Percentiles rank a stretch among this genome's conserved stretches.
Conservation (phyloP, 2,113 vertebrate species). For the Hypocryptadius cinnamomeus region DNA sequence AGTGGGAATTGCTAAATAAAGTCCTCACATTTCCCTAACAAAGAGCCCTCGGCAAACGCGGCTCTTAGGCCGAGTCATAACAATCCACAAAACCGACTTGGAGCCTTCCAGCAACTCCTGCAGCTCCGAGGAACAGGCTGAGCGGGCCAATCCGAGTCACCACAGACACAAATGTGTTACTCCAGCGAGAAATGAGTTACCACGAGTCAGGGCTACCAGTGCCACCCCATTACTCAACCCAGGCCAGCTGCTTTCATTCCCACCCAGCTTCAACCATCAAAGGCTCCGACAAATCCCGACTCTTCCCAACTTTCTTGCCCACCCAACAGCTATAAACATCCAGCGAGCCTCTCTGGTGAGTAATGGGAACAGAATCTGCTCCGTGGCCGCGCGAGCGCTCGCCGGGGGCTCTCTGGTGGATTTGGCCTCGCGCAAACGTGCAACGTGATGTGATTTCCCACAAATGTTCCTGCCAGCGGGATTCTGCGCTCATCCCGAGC, state of each 20-base stretch:
- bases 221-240: background rate
- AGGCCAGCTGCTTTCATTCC: background rate
- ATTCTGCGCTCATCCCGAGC: background rate
- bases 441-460: conserved; percentile 8
- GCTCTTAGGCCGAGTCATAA: background rate
- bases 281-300: background rate
- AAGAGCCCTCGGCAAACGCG: background rate
- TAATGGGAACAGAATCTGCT: background rate
- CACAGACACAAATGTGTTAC: background rate
- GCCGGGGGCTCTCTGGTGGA: background rate
- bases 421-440: background rate
- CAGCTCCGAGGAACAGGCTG: background rate
- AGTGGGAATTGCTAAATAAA: background rate
- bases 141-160: background rate
- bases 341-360: background rate
- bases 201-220: background rate
- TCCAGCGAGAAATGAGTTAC: background rate
- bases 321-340: background rate
- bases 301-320: background rate
- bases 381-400: background rate
- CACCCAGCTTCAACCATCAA: background rate
- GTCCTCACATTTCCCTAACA: background rate
- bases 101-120: background rate
- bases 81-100: background rate
- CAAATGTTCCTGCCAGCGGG: conserved; percentile 37